Evolutionary conservation across 2,797 vertebrate species (phyloP), one percentile per base, ranked within the genome.

Genomic region (Sebastes baramenuke): DNA sequence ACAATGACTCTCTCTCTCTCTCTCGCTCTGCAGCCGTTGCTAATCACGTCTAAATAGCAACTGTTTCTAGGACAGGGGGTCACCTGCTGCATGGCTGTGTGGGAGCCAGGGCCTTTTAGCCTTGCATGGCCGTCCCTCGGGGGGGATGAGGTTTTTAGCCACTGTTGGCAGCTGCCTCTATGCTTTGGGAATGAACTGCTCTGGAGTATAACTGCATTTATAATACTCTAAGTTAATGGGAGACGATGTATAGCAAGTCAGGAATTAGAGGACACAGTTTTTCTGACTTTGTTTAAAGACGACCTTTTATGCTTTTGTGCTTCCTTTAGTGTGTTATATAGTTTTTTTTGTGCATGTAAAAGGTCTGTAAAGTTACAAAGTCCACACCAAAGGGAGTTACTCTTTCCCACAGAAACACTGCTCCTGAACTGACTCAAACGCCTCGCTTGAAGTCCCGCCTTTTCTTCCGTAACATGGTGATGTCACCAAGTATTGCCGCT

Each of bases 31-130:
- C 86, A 59, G 72, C 60, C 34, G 22, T 36, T 80, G 87, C 87
- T 93, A 88, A 92, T 93, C 88, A 71, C 36, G n/a, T 83, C 89
- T 84, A 95, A 94, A 94, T 83, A 94, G 92, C 93, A 95, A 95
- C 94, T 81, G 93, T 94, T 91, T 94, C 91, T 86, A 93, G 90
- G 93, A 90, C 79, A 36, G 74, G 79, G 85, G 88, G 86, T 94
- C 94, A 95, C 91, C 92, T 93, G 92, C 86, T 92, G 77, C 85
- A 77, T 59, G 81, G 71, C 85, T 84, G 83, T 79, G 77, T 13
- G 65, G 65, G 62, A 87, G 86, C 79, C 88, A 88, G 80, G 82
- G 81, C 69, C 79, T 79, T 87, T 92, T 72, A 89, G 82, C 79
- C 32, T 74, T 27, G 72, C 79, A 24, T 60, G 67, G 68, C 69